Evolutionary conservation across 2,888 invertebrate species (phyloP).

Genomic region (Microplitis manilae): DNA sequence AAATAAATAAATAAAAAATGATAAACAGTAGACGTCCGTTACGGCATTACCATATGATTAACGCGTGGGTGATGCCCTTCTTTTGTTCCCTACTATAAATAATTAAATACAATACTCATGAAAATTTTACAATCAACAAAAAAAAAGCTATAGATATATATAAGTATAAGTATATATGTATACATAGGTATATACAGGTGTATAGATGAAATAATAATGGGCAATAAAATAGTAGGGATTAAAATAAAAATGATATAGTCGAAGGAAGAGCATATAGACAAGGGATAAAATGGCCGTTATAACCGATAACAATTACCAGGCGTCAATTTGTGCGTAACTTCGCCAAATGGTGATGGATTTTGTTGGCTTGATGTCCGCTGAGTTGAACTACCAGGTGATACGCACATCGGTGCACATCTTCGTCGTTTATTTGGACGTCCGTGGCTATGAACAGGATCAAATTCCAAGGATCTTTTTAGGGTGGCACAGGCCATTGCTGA

Average conservation of each 20-base stretch:
- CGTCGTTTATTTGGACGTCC: slow-evolving; percentile 88
- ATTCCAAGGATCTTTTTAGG: slow-evolving; percentile 94
- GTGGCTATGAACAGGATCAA: slow-evolving; percentile 91
- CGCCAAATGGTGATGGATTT: slow-evolving; percentile 86
- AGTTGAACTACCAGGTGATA: slow-evolving; percentile 73
- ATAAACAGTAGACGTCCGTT: slow-evolving; percentile 54
- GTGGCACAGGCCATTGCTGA: slow-evolving; percentile 97
- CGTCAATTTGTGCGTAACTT: slow-evolving; percentile 88
- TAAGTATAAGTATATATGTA: not conserved
- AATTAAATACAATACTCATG: slow-evolving; percentile 6
- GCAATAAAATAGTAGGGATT: slow-evolving; percentile 18
- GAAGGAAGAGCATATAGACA: not conserved
- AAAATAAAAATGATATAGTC: slow-evolving; percentile 6
- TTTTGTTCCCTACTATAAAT: slow-evolving; percentile 40
- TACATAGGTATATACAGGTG: not conserved
- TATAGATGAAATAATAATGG: slow-evolving; percentile 3
- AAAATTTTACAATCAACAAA: not conserved
- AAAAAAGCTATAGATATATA: not conserved
- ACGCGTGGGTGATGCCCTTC: slow-evolving; percentile 55
- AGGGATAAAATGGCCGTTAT: slow-evolving; percentile 61
- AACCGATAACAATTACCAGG: slow-evolving; percentile 77
- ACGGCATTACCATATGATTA: slow-evolving; percentile 69
- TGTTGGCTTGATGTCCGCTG: slow-evolving; percentile 61
- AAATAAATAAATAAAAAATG: slow-evolving; percentile 26
- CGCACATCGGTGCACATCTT: slow-evolving; percentile 91